Evolutionary conservation across 1,140 invertebrate species (phyloP).

Genomic region (Homarus americanus): DNA sequence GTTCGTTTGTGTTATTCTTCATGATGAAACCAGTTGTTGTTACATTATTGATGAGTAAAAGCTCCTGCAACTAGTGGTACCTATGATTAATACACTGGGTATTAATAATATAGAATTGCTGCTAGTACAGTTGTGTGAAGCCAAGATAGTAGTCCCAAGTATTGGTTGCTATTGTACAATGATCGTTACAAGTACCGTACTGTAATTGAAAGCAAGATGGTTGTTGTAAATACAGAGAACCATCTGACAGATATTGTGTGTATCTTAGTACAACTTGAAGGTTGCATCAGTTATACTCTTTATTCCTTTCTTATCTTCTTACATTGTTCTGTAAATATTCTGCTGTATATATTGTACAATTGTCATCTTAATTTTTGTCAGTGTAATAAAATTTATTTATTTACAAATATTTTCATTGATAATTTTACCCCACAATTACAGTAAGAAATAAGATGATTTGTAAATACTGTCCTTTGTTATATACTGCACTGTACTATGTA

Average conservation of each 20-base stretch:
- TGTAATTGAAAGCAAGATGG: not conserved
- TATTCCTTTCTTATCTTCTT: not conserved
- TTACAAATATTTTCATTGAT: too few species aligned
- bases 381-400: constrained; percentile 18
- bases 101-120: not conserved
- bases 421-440: too few species aligned
- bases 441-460: too few species aligned
- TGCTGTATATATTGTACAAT: constrained; percentile 12
- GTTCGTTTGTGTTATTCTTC: constrained; percentile 23
- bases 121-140: constrained; percentile 1
- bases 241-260: not conserved
- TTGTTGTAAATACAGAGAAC: not conserved
- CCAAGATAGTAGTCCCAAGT: not conserved
- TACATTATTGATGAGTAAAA: not conserved
- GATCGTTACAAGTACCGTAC: not conserved
- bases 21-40: constrained; percentile 22
- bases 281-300: not conserved
- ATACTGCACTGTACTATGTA: too few species aligned
- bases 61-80: not conserved
- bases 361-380: constrained; percentile 11
- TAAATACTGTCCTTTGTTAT: too few species aligned
- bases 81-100: not conserved
- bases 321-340: constrained; percentile 5
- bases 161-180: not conserved
- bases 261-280: not conserved